These are phyloP conservation scores for Microplitis manilae DNA, from an alignment of 2,888 invertebrate species.

Conservation along the genomic window DNA sequence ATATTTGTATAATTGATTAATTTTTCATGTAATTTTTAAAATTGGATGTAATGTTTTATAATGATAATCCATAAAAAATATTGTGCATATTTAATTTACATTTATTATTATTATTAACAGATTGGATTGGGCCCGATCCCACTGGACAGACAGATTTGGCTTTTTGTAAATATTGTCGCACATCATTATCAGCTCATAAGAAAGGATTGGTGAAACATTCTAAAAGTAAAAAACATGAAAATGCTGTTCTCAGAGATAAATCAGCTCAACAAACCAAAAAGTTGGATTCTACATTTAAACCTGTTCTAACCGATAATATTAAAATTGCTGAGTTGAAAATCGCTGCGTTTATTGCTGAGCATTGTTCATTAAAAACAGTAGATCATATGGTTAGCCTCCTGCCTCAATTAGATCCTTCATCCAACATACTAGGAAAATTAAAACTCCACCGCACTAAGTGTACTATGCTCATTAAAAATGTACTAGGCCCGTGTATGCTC, in stretches of 20 bases:
- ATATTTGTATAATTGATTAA: no score
- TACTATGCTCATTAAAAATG: slow-evolving; percentile 58
- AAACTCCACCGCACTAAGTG: slow-evolving; percentile 56
- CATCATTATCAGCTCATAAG: slow-evolving; percentile 53
- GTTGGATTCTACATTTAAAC: slow-evolving; percentile 29
- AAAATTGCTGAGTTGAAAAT: slow-evolving; percentile 53
- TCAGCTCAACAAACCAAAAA: slow-evolving; percentile 42
- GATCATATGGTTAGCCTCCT: slow-evolving; percentile 51
- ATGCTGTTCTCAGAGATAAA: slow-evolving; percentile 42
- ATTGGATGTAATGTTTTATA: no score
- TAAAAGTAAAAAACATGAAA: slow-evolving; percentile 55
- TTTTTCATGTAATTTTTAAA: no score
- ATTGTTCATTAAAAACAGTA: slow-evolving; percentile 48
- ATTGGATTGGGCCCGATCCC: no score
- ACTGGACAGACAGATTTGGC: slow-evolving; percentile 30
- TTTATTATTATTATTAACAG: no score
- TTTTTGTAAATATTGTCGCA: slow-evolving; percentile 50
- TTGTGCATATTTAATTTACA: no score
- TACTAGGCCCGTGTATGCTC: slow-evolving; percentile 57
- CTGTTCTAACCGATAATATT: slow-evolving; percentile 38
- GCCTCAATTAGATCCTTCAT: slow-evolving; percentile 49
- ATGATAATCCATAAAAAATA: no score
- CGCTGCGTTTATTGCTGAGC: slow-evolving; percentile 55
- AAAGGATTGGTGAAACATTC: slow-evolving; percentile 54
- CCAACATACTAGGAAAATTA: slow-evolving; percentile 50